These are phyloP conservation scores for Channallabes apus DNA, from an alignment of 2,797 vertebrate genomes.

Conservation along the genomic window DNA sequence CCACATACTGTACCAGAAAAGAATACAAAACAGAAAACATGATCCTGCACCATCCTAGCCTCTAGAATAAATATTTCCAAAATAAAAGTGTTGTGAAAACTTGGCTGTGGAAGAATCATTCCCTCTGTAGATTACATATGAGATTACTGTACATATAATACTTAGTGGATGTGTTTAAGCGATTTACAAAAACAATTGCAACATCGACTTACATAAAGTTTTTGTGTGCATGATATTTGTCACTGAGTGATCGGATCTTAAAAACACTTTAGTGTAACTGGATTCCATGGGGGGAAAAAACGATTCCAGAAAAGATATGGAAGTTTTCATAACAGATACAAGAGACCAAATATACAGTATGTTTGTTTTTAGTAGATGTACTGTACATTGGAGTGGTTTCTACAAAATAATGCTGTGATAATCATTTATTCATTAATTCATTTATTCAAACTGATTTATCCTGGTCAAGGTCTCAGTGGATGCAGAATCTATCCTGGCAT, in stretches of 20 bases:
- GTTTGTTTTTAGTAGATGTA: not conserved
- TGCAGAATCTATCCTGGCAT: not conserved
- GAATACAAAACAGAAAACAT: not conserved
- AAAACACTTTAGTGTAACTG: not conserved
- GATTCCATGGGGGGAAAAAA: not conserved
- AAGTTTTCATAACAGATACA: not conserved
- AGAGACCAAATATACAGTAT: not conserved
- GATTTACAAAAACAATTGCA: not conserved
- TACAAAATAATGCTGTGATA: not conserved
- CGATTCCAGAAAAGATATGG: not conserved
- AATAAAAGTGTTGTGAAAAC: conserved; percentile 5
- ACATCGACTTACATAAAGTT: not conserved
- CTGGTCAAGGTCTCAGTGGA: not conserved
- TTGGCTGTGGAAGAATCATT: not conserved
- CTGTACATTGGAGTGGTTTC: not conserved
- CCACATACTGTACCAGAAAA: not conserved
- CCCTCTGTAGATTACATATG: too few relatives aligned
- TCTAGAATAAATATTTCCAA: not conserved
- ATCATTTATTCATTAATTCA: not conserved
- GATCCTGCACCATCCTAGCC: not conserved
- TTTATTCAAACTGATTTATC: not conserved
- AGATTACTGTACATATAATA: not conserved
- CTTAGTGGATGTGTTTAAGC: not conserved
- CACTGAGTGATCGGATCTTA: not conserved
- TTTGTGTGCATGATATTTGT: not conserved